Evolutionary conservation across 2,113 vertebrate species (phyloP).

Genomic region (Pygoscelis antarcticus): DNA sequence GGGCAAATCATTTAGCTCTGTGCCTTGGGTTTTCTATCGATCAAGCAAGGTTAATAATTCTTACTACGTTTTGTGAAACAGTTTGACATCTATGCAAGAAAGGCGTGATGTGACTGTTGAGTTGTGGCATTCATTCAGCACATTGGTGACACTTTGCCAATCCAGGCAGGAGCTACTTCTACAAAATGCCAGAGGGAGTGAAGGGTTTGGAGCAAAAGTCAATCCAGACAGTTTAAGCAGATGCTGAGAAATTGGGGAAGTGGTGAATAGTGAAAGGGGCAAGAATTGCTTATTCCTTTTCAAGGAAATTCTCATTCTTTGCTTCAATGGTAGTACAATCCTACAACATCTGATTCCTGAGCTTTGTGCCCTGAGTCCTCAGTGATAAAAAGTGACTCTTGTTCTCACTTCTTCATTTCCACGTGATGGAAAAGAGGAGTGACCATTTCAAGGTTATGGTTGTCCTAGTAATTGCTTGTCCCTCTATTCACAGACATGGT

Average conservation of each 20-base stretch:
- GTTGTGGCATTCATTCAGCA: neutral
- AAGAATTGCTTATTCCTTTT: neutral
- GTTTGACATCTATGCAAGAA: neutral
- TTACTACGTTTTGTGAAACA: neutral
- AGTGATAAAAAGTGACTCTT: neutral
- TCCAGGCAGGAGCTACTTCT: neutral
- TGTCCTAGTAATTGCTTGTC: neutral
- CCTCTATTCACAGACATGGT: neutral
- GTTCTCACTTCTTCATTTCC: neutral
- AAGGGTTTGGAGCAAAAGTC: neutral
- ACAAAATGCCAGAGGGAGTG: neutral
- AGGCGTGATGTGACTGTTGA: neutral
- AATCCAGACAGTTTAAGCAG: neutral
- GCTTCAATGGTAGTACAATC: neutral
- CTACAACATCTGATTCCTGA: neutral
- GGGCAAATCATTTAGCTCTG: neutral
- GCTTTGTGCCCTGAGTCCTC: neutral
- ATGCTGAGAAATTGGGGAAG: neutral
- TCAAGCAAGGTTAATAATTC: neutral
- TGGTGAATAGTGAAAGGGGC: neutral
- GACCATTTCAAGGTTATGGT: neutral
- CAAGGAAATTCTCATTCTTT: neutral
- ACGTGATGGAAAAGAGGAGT: neutral
- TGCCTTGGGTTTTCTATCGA: neutral
- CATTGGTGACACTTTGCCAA: neutral